Conservation (phyloP, 2,113 vertebrate genomes). For the Perca flavescens region DNA sequence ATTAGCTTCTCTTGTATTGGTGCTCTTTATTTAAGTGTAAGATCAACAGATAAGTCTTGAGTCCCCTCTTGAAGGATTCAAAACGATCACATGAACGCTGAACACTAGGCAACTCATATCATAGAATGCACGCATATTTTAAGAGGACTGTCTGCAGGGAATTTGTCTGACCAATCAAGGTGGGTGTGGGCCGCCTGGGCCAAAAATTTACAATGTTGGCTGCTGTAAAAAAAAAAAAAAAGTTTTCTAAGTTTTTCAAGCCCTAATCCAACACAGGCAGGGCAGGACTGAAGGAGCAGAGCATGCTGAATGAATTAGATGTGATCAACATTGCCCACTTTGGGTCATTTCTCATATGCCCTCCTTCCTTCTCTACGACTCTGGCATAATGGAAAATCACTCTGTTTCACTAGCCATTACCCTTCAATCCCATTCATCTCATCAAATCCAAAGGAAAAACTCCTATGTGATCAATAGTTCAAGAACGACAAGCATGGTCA, state of each 20-base stretch:
- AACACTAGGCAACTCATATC: too few species aligned
- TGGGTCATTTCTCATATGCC: conserved; percentile 47
- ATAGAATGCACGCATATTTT: too few species aligned
- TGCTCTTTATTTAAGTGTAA: too few species aligned
- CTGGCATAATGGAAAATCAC: conserved; percentile 42
- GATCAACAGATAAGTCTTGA: too few species aligned
- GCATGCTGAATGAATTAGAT: conserved; percentile 29
- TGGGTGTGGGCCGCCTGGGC: too few species aligned
- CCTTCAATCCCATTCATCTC: conserved; percentile 37
- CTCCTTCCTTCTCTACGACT: conserved; percentile 22
- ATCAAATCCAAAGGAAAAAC: conserved; percentile 27
- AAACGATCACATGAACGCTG: too few species aligned
- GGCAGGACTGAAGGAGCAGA: neutral
- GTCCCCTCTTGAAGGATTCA: too few species aligned
- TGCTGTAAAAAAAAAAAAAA: too few species aligned
- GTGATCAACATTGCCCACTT: conserved; percentile 38
- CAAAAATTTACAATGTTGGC: too few species aligned
- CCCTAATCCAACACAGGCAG: neutral
- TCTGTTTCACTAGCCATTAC: conserved; percentile 32
- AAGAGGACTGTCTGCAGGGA: too few species aligned
- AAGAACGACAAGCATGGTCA: conserved; percentile 3
- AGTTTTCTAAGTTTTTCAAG: neutral
- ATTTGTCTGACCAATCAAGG: too few species aligned
- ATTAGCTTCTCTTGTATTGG: too few species aligned
- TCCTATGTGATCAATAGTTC: conserved; percentile 43